A percentile compares a stretch with the other conserved stretches of the same genome.
Evolutionary conservation across 2,888 invertebrate genomes (phyloP).

Genomic region (Amblyjoppa proteus): DNA sequence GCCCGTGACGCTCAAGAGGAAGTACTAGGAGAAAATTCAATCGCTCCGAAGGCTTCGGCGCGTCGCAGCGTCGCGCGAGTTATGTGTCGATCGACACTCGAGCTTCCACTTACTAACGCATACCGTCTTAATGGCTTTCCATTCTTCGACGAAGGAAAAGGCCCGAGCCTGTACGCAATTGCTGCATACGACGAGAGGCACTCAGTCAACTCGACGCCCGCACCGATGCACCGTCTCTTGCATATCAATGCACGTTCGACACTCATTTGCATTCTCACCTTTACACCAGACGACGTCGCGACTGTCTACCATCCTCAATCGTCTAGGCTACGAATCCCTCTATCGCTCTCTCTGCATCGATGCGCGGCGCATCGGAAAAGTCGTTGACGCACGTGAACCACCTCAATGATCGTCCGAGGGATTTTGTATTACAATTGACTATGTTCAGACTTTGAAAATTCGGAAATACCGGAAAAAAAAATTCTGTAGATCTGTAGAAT

Average conservation of each 20-base stretch:
- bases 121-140: conserved; percentile 74
- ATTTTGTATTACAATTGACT: neutral
- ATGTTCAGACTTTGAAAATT: neutral
- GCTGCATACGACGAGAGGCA: conserved; percentile 63
- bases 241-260: conserved; percentile 78
- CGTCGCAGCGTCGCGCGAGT: conserved; percentile 5
- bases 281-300: conserved; percentile 66
- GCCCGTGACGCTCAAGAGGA: conserved; percentile 7
- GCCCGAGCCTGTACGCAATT: conserved; percentile 27
- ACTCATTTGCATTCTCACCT: conserved; percentile 79
- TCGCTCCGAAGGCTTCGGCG: conserved; percentile 22
- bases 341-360: conserved; percentile 31
- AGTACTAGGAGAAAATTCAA: conserved; percentile 27
- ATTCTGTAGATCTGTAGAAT: too few species aligned
- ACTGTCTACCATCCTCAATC: conserved; percentile 60
- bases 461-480: too few species aligned
- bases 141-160: conserved; percentile 73
- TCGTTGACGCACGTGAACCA: conserved; percentile 40
- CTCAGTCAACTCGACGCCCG: conserved; percentile 77
- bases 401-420: neutral
- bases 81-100: conserved; percentile 20
- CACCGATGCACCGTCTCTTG: conserved; percentile 77
- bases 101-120: conserved; percentile 49
- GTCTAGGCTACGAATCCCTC: conserved; percentile 33
- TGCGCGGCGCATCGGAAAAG: neutral